Conservation (phyloP, 2,888 invertebrate species). For the Thecophora atra region DNA sequence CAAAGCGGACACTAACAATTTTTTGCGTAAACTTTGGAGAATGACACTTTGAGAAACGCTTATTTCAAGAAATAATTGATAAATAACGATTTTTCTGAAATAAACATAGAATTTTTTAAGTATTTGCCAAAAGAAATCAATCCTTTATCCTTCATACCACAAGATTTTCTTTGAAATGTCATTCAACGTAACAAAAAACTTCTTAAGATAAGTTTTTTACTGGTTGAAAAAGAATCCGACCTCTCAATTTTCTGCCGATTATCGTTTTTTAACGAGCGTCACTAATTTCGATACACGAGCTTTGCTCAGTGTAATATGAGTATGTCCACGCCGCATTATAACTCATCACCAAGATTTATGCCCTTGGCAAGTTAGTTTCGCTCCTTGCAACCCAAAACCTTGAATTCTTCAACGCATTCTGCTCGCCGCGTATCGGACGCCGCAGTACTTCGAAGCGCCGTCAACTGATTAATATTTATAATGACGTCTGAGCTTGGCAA, state of each 20-base stretch:
- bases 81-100: too few relatives aligned
- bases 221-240: too few relatives aligned
- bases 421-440: not conserved
- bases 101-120: too few relatives aligned
- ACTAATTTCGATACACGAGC: not conserved
- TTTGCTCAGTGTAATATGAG: not conserved
- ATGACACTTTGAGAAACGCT: too few relatives aligned
- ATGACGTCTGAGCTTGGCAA: constrained; percentile 39
- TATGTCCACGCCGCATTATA: not conserved
- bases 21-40: too few relatives aligned
- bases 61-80: too few relatives aligned
- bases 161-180: too few relatives aligned
- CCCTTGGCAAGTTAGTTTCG: not conserved
- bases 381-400: constrained; percentile 6
- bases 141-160: too few relatives aligned
- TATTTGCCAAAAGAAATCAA: too few relatives aligned
- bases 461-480: constrained; percentile 49
- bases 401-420: not conserved
- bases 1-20: too few relatives aligned
- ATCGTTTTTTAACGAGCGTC: not conserved
- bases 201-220: too few relatives aligned
- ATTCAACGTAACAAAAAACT: too few relatives aligned
- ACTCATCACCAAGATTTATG: constrained; percentile 3
- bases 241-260: not conserved
- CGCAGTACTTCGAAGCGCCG: not conserved